A percentile compares a stretch with the other conserved stretches of the same genome.
phyloP scores from a whole-genome alignment of 2,888 invertebrate species.

The Teleogryllus oceanicus region DNA sequence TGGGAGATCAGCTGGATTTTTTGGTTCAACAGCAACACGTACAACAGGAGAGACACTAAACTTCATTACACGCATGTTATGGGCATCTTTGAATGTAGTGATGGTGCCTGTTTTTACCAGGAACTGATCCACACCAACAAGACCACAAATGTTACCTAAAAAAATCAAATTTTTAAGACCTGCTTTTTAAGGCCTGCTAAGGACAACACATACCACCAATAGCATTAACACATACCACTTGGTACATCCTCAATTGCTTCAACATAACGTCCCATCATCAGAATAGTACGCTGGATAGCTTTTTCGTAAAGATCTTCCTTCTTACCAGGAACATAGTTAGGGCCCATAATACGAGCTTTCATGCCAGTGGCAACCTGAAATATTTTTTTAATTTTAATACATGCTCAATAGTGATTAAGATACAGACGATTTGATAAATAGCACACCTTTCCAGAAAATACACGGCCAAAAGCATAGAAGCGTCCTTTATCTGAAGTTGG shows the following conservation, averaged over 20 bases:
- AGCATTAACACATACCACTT: conserved; percentile 59
- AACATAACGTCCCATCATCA: conserved; percentile 99
- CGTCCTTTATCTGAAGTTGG: conserved; percentile 99
- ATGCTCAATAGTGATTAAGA: not conserved
- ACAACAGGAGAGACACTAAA: conserved; percentile 99
- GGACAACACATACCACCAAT: not conserved
- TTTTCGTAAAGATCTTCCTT: conserved; percentile 99
- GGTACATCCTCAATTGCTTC: conserved; percentile 99
- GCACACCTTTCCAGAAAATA: conserved; percentile 88
- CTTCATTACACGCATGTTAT: conserved; percentile 99
- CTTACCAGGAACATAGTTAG: conserved; percentile 96
- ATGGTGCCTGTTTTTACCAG: conserved; percentile 99
- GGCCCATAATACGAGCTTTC: conserved; percentile 94
- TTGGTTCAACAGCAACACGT: conserved; percentile 98
- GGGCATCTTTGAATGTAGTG: conserved; percentile 97
- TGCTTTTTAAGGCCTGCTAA: conserved; percentile 21
- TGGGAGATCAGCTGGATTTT: conserved; percentile 97
- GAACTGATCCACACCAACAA: conserved; percentile 99
- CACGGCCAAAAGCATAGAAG: conserved; percentile 99
- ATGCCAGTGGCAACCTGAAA: conserved; percentile 35
- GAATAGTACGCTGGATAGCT: conserved; percentile 97
- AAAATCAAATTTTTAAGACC: not conserved
- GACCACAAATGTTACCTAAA: conserved; percentile 94
- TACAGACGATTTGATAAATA: not conserved
- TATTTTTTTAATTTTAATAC: not conserved